These are phyloP conservation scores for Sylvilagus bachmani DNA, from an alignment of 2,113 vertebrate species.

Conservation along the genomic window DNA sequence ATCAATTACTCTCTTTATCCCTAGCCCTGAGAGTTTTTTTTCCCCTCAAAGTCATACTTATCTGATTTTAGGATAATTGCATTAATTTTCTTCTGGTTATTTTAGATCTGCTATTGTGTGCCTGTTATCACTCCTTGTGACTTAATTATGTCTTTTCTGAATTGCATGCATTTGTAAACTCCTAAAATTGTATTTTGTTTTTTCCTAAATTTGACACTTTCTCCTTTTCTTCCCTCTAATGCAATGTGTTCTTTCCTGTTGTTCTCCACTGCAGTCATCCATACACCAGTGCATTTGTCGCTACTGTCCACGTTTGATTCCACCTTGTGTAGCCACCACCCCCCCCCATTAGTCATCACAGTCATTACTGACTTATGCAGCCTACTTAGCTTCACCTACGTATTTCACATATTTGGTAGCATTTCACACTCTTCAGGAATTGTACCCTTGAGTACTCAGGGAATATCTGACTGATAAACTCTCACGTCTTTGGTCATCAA, in stretches of 20 bases:
- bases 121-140: background rate
- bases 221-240: background rate
- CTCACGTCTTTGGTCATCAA: background rate
- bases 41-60: background rate
- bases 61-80: background rate
- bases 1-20: background rate
- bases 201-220: background rate
- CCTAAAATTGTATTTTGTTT: background rate
- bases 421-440: background rate
- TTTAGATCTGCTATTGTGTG: background rate
- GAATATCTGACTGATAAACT: too few species aligned
- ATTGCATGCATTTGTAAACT: background rate
- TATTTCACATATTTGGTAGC: too few species aligned
- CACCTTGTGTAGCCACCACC: too few species aligned
- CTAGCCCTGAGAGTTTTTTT: background rate
- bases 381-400: too few species aligned
- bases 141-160: background rate
- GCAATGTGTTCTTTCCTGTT: too few species aligned
- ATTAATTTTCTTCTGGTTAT: background rate
- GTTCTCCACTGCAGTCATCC: background rate
- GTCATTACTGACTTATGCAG: background rate
- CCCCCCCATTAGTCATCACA: background rate
- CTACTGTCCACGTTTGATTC: accelerated
- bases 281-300: accelerated
- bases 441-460: accelerated